Conservation (phyloP, 1,140 invertebrate species). For the Cydia splendana region DNA sequence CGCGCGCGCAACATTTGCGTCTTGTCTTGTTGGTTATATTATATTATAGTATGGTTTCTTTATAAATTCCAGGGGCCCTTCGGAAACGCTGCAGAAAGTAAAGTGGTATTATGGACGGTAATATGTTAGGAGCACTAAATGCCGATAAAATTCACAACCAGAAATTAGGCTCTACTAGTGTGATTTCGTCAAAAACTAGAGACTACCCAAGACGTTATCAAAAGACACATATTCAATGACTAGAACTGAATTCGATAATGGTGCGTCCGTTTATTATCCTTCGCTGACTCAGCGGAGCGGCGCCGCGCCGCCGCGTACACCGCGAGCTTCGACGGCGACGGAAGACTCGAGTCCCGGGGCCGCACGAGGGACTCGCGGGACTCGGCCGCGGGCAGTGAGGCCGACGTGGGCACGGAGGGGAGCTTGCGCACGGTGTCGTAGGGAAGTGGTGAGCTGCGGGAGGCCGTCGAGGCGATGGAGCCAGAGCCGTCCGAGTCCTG, state of each 20-base stretch:
- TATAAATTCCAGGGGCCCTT: no score
- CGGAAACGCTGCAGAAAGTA: neutral
- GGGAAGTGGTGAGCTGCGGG: slow-evolving; percentile 67
- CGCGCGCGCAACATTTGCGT: no score
- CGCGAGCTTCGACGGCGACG: slow-evolving; percentile 81
- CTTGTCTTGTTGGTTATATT: no score
- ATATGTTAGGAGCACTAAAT: no score
- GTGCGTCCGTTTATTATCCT: slow-evolving; percentile 78
- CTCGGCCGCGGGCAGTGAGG: slow-evolving; percentile 73
- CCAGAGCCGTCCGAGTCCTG: slow-evolving; percentile 78
- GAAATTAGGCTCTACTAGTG: neutral
- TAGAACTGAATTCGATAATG: slow-evolving; percentile 87
- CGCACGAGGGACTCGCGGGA: slow-evolving; percentile 75
- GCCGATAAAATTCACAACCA: no score
- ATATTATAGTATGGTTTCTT: no score
- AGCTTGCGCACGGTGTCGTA: slow-evolving; percentile 82
- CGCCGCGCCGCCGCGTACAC: slow-evolving; percentile 79
- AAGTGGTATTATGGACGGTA: neutral
- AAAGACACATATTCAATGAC: slow-evolving; percentile 37
- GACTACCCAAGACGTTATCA: neutral
- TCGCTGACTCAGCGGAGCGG: slow-evolving; percentile 81
- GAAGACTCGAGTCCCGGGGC: slow-evolving; percentile 78
- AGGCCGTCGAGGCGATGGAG: slow-evolving; percentile 70
- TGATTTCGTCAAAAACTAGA: neutral
- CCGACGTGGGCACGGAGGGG: slow-evolving; percentile 80